phyloP scores from a whole-genome alignment of 2,113 vertebrate genomes.

The Aldabrachelys gigantea region DNA sequence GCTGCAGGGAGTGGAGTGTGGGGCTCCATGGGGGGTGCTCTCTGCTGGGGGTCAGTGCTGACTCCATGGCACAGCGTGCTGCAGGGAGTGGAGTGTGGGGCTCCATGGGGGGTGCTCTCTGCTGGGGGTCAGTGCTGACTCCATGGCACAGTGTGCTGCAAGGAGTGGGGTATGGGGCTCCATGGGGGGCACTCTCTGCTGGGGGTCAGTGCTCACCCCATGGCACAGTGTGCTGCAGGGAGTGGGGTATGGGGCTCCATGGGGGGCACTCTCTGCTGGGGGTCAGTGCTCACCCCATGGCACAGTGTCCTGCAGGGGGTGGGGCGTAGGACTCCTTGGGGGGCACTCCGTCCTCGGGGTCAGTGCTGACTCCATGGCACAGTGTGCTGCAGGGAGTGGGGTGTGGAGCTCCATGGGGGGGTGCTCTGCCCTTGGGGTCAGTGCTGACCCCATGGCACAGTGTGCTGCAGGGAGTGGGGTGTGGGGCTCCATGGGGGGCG shows the following conservation, averaged over 20 bases:
- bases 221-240: neutral
- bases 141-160: neutral
- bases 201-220: neutral
- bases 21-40: fast-evolving
- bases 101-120: fast-evolving
- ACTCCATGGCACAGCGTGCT: neutral
- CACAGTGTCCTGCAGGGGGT: neutral
- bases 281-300: neutral
- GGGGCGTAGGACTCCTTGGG: fast-evolving
- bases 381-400: no score
- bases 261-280: no score
- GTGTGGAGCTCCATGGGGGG: neutral
- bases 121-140: no score
- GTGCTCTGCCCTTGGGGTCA: neutral
- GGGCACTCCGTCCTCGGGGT: fast-evolving
- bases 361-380: neutral
- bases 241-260: fast-evolving
- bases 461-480: no score
- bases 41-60: no score
- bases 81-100: neutral
- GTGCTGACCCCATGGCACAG: neutral
- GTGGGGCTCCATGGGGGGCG: no score
- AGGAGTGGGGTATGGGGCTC: neutral
- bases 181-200: no score
- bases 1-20: neutral